Conservation (phyloP, 2,888 invertebrate species). For the Yponomeuta evonymella region DNA sequence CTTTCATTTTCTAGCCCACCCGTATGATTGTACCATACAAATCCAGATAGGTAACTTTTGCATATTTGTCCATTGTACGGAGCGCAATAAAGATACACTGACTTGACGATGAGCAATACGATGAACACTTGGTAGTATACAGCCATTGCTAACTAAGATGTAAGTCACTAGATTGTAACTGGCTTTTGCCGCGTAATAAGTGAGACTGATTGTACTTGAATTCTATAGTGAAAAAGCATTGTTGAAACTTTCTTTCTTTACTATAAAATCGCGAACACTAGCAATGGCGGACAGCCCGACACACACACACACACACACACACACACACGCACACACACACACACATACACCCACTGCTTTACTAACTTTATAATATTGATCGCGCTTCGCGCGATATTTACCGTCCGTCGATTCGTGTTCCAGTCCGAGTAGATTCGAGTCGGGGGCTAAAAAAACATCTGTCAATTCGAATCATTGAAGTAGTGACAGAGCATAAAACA, state of each 20-base stretch:
- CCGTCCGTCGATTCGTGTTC: background rate
- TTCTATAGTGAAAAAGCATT: background rate
- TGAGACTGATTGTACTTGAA: background rate
- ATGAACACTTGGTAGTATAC: constrained; percentile 37
- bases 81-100: constrained; percentile 85
- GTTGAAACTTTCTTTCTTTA: background rate
- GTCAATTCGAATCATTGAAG: too few species aligned
- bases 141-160: constrained; percentile 43
- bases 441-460: too few species aligned
- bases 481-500: too few species aligned
- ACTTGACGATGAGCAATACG: constrained; percentile 31
- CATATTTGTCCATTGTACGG: constrained; percentile 91
- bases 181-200: background rate
- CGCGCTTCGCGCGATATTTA: background rate
- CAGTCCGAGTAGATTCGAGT: too few species aligned
- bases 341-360: background rate
- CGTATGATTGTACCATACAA: constrained; percentile 87
- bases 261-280: background rate
- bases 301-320: background rate
- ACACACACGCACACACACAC: background rate
- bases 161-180: background rate
- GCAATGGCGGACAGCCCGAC: constrained; percentile 56
- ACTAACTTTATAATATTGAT: constrained; percentile 48
- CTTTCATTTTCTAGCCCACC: constrained; percentile 89
- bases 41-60: constrained; percentile 80